Conservation (phyloP, 2,888 invertebrate species). For the Megastigmus dorsalis region DNA sequence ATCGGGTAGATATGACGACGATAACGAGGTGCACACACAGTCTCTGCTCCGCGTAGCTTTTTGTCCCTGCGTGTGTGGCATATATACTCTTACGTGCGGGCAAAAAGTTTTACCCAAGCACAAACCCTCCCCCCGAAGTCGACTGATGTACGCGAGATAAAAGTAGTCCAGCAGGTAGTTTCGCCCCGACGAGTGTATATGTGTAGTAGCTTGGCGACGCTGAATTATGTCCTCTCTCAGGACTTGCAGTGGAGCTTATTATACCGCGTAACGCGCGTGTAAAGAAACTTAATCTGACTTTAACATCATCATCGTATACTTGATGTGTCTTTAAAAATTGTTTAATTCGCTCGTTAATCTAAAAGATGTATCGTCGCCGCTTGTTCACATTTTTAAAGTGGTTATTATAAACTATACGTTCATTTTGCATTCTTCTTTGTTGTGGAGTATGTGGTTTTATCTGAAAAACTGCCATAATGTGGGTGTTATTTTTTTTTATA, state of each 20-base stretch:
- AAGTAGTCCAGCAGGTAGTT: neutral
- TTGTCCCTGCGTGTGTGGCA: too few species aligned
- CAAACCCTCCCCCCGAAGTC: too few species aligned
- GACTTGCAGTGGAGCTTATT: neutral
- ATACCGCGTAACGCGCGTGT: neutral
- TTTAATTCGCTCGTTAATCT: neutral
- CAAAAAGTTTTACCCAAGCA: conserved; percentile 20
- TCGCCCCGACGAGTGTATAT: too few species aligned
- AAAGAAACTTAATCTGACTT: neutral
- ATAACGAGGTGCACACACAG: conserved; percentile 18
- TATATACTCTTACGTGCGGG: neutral
- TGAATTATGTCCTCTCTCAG: too few species aligned
- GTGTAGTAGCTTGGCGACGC: neutral
- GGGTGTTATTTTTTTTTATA: neutral
- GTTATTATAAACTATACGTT: neutral
- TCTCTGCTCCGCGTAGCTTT: neutral
- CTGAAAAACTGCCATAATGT: neutral
- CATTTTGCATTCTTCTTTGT: neutral
- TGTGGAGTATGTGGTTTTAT: neutral
- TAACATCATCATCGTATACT: neutral
- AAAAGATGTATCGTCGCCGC: neutral
- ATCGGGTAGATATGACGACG: neutral
- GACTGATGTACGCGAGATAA: neutral
- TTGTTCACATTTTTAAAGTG: too few species aligned
- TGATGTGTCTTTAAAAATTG: neutral